Evolutionary conservation across 2,888 invertebrate species (phyloP), one percentile per base, ranked within the genome.

Genomic region (Hirtodrosophila alboralis): DNA sequence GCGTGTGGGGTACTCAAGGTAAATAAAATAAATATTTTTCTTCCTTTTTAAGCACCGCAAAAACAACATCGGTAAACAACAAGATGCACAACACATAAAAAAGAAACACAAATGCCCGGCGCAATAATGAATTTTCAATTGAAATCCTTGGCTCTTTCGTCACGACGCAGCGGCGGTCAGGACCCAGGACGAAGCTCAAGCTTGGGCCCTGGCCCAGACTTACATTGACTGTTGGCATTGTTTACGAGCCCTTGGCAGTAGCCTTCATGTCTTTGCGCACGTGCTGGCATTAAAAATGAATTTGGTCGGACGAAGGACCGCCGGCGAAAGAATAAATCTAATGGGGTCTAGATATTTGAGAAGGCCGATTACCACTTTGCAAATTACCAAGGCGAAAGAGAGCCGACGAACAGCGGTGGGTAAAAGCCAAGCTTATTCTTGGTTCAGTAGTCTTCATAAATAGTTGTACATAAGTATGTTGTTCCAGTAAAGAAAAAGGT

Each of bases 201-300:
- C 23, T 26, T 38, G 23, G 18, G n/a, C 31, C 21, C 45, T 37
- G 16, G 43, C 27, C 28, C 34, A 37, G 16, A 6, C 31, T 26
- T 49, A 58, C 69, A 69, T 75, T 47, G 72, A 62, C 66, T 61
- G 43, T 40, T 58, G 45, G 53, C 63, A 79, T 78, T 79, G 70
- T 78, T 78, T 78, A 83, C 60, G 76, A 63, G 63, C 67, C 59
- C 45, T 49, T 23, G 48, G 73, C 59, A 75, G 53, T 62, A 37
- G 61, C 61, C 48, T 56, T 65, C 72, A 68, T 77, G 78, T 77
- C 61, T 52, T 64, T 51, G 72, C 26, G 54, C 74, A 74, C 74
- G 74, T 75, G 74, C 52, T 75, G 59, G 60, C 75, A 74, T 74
- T 75, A 79, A 79, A 80, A 79, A 80, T 84, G 72, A 75, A 78